Conservation (phyloP, 2,888 invertebrate genomes). For the Hirtodrosophila trivittata region DNA sequence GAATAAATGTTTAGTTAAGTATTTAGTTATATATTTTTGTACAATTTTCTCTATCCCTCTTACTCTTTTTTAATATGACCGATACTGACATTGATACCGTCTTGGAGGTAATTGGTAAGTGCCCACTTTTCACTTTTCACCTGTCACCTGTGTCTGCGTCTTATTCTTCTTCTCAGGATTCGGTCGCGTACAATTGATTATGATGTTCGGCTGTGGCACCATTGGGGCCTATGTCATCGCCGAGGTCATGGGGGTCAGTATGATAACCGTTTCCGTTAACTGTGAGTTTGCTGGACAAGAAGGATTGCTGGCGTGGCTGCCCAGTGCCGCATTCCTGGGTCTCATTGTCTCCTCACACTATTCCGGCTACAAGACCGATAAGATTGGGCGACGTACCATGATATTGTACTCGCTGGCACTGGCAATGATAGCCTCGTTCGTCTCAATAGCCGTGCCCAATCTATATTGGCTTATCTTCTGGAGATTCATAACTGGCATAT, state of each 20-base stretch:
- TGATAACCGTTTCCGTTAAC: conserved; percentile 1
- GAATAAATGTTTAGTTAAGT: too few relatives aligned
- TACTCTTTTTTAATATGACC: too few relatives aligned
- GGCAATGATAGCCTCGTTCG: background rate
- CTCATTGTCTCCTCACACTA: conserved; percentile 27
- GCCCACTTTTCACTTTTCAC: too few relatives aligned
- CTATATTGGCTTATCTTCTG: conserved; percentile 26
- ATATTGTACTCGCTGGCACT: conserved; percentile 12
- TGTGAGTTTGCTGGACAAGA: conserved; percentile 15
- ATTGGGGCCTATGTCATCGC: conserved; percentile 3
- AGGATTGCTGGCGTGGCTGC: background rate
- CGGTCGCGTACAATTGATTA: conserved; percentile 17
- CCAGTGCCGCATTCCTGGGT: conserved; percentile 26
- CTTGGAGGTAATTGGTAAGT: too few relatives aligned
- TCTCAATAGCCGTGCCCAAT: conserved; percentile 30
- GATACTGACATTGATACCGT: too few relatives aligned
- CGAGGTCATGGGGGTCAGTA: conserved; percentile 22
- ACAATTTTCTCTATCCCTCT: background rate
- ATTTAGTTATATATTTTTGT: background rate
- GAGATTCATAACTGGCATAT: conserved; percentile 28
- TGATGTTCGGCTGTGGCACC: conserved; percentile 6
- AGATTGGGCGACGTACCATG: conserved; percentile 24
- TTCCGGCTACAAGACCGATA: conserved; percentile 36
- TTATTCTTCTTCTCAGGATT: too few relatives aligned
- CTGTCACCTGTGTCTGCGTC: too few relatives aligned